phyloP scores from a whole-genome alignment of 2,797 vertebrate genomes.

The Protosalanx chinensis region DNA sequence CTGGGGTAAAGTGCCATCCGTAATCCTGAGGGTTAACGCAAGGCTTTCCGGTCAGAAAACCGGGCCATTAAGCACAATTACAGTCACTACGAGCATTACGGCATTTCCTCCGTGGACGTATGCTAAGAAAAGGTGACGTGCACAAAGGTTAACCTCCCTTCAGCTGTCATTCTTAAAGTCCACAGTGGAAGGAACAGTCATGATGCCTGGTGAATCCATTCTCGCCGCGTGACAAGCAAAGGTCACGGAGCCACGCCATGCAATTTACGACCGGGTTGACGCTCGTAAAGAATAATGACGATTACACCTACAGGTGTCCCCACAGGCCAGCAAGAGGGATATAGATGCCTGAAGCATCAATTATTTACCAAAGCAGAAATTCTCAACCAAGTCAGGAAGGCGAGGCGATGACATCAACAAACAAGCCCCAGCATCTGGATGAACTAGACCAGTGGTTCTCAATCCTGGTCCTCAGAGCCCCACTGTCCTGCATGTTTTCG shows the following conservation, averaged over 20 bases:
- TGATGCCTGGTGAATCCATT: background rate
- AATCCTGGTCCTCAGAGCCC: no score
- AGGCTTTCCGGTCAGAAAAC: background rate
- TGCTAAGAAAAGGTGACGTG: no score
- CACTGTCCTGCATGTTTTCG: no score
- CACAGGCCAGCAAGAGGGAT: background rate
- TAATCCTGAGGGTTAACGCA: background rate
- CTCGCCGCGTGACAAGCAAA: background rate
- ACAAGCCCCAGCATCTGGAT: no score
- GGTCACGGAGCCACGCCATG: slow-evolving; percentile 16
- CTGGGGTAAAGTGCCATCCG: background rate
- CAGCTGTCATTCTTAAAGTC: background rate
- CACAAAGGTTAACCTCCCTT: no score
- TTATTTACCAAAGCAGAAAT: slow-evolving; percentile 28
- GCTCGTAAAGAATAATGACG: slow-evolving; percentile 31
- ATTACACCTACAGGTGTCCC: slow-evolving; percentile 28
- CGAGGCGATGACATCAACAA: background rate
- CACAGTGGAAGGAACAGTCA: background rate
- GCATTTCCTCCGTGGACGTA: no score
- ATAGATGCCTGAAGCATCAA: slow-evolving; percentile 13
- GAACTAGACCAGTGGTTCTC: no score
- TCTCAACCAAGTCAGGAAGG: slow-evolving; percentile 10
- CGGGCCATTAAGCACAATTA: background rate
- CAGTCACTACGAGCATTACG: background rate
- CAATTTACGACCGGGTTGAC: slow-evolving; percentile 19